Percentiles rank a stretch among this genome's conserved stretches.
Conservation (phyloP, 1,140 invertebrate genomes). For the Drosophila persimilis region DNA sequence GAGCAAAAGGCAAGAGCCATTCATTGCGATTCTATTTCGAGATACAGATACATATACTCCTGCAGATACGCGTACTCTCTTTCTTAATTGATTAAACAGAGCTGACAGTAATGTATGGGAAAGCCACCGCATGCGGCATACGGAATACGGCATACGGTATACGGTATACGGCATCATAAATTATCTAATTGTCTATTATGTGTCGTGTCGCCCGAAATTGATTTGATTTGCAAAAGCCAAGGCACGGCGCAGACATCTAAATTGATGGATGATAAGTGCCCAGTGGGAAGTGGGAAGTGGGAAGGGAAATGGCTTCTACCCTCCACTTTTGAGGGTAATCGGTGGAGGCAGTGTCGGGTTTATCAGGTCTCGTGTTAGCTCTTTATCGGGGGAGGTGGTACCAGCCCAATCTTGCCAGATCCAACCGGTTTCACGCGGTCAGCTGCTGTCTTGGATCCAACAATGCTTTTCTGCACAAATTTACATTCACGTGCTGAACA, state of each 20-base stretch:
- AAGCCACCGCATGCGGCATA: neutral
- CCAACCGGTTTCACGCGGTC: conserved; percentile 40
- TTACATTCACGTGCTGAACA: conserved; percentile 53
- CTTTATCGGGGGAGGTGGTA: conserved; percentile 4
- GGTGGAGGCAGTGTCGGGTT: neutral
- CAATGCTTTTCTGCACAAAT: conserved; percentile 24
- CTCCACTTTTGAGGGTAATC: conserved; percentile 13
- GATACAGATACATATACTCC: conserved; percentile 30
- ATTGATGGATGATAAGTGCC: conserved; percentile 25
- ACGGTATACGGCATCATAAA: conserved; percentile 39
- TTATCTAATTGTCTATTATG: conserved; percentile 67
- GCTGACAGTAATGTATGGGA: conserved; percentile 74
- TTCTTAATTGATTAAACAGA: conserved; percentile 54
- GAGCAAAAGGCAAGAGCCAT: conserved; percentile 16
- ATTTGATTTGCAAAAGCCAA: conserved; percentile 33
- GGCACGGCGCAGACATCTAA: conserved; percentile 28
- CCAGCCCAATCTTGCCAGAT: conserved; percentile 17
- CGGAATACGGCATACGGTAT: neutral
- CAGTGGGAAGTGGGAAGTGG: no score
- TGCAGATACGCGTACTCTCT: neutral
- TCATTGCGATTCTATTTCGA: conserved; percentile 35
- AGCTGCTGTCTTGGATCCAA: conserved; percentile 41
- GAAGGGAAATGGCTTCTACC: conserved; percentile 2
- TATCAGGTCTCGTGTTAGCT: conserved; percentile 32
- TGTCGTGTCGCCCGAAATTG: conserved; percentile 48